Evolutionary conservation across 2,888 invertebrate species (phyloP).

Genomic region (Aporophyla nigra): DNA sequence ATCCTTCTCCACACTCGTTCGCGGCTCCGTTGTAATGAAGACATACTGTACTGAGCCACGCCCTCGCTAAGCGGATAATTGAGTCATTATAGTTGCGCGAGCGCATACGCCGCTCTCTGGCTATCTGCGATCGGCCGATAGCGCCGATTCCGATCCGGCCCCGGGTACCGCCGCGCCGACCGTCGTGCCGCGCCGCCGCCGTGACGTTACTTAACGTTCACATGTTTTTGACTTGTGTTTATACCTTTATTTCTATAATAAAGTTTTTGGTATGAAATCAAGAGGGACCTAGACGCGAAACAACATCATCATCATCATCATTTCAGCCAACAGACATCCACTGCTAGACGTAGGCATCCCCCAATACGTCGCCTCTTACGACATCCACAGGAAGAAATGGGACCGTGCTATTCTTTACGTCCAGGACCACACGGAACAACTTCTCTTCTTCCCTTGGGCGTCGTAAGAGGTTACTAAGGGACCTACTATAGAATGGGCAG

Average conservation of each 20-base stretch:
- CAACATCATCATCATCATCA: too few species aligned
- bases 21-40: slow-evolving; percentile 84
- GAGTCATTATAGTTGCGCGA: slow-evolving; percentile 89
- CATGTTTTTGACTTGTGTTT: slow-evolving; percentile 24
- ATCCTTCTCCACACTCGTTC: slow-evolving; percentile 69
- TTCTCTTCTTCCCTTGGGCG: too few species aligned
- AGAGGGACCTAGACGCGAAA: too few species aligned
- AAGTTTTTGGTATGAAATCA: not conserved
- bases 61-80: slow-evolving; percentile 90
- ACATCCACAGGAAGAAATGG: too few species aligned
- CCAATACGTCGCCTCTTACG: too few species aligned
- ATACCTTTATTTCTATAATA: not conserved
- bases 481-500: too few species aligned
- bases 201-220: slow-evolving; percentile 49
- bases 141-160: slow-evolving; percentile 77
- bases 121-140: slow-evolving; percentile 83
- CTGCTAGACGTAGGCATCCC: too few species aligned
- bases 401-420: too few species aligned
- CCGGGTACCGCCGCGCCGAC: slow-evolving; percentile 70
- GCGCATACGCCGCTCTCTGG: slow-evolving; percentile 79
- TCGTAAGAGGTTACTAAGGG: too few species aligned
- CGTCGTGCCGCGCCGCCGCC: slow-evolving; percentile 34
- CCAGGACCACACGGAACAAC: too few species aligned
- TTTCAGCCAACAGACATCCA: too few species aligned
- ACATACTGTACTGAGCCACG: slow-evolving; percentile 86